A percentile compares a stretch with the other conserved stretches of the same genome.
Conservation (phyloP, 2,113 vertebrate genomes). For the Myiagra hebetior region DNA sequence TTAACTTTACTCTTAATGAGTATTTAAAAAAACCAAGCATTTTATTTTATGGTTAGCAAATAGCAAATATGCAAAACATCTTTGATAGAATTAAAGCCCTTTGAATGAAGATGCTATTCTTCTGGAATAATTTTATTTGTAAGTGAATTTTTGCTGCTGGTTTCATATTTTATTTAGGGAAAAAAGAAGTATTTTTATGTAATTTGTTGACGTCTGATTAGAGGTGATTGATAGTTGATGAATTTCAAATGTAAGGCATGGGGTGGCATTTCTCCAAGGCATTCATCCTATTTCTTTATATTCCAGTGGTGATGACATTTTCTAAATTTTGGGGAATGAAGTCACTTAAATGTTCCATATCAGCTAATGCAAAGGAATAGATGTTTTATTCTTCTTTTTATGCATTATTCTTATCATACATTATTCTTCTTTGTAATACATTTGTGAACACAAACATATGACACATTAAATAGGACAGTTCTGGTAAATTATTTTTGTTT, state of each 20-base stretch:
- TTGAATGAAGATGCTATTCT: neutral
- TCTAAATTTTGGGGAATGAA: neutral
- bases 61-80: neutral
- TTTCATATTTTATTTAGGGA: conserved; percentile 12
- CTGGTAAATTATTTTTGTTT: neutral
- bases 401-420: neutral
- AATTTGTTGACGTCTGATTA: neutral
- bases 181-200: neutral
- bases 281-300: neutral
- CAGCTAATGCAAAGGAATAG: neutral
- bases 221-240: neutral
- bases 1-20: conserved; percentile 4
- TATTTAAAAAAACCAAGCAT: conserved; percentile 9
- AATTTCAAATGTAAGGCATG: neutral
- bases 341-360: neutral
- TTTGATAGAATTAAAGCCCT: neutral
- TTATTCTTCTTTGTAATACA: neutral
- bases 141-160: neutral
- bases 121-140: neutral
- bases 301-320: neutral
- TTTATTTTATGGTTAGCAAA: conserved; percentile 3
- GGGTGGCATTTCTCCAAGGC: neutral
- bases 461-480: neutral
- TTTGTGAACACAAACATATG: neutral
- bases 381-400: neutral